These are phyloP conservation scores for Trididemnum clinides DNA, from an alignment of 23 tunicate species.

Conservation along the genomic window DNA sequence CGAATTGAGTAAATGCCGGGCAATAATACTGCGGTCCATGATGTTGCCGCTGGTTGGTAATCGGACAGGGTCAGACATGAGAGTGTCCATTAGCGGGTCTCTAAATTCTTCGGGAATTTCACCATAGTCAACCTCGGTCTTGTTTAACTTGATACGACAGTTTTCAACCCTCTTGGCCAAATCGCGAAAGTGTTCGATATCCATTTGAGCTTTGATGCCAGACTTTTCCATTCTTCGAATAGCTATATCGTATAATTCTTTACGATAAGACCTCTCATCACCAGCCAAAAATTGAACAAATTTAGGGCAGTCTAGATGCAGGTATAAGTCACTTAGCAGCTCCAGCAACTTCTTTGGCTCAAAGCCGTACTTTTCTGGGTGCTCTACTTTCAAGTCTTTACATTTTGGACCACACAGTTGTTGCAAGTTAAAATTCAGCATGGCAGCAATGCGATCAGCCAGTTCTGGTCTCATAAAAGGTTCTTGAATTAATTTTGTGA, in stretches of 20 bases:
- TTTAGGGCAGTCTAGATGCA: conserved; percentile 80
- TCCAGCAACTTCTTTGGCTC: conserved; percentile 86
- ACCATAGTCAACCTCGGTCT: conserved; percentile 76
- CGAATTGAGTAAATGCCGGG: conserved; percentile 85
- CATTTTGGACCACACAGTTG: conserved; percentile 94
- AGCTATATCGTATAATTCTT: conserved; percentile 70
- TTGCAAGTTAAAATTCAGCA: conserved; percentile 88
- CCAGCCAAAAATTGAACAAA: conserved; percentile 82
- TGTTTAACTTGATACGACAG: conserved; percentile 48
- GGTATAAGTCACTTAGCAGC: conserved; percentile 70
- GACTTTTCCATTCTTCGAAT: conserved; percentile 66
- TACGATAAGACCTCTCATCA: conserved; percentile 83
- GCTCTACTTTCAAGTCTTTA: conserved; percentile 78
- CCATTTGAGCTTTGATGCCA: conserved; percentile 59
- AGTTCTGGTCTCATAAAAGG: conserved; percentile 94
- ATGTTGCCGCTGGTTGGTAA: conserved; percentile 90
- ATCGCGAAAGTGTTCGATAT: conserved; percentile 49
- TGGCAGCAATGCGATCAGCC: conserved; percentile 92
- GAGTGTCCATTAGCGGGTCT: conserved; percentile 96
- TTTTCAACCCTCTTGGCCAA: conserved; percentile 54
- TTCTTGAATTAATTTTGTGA: conserved; percentile 78
- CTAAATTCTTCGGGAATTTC: conserved; percentile 89
- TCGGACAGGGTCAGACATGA: conserved; percentile 91
- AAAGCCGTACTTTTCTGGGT: conserved; percentile 90
- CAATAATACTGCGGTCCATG: conserved; percentile 87